Percentiles rank a stretch among this genome's conserved stretches.
Conservation (phyloP, 2,888 invertebrate genomes). For the Elaeidobius kamerunicus region DNA sequence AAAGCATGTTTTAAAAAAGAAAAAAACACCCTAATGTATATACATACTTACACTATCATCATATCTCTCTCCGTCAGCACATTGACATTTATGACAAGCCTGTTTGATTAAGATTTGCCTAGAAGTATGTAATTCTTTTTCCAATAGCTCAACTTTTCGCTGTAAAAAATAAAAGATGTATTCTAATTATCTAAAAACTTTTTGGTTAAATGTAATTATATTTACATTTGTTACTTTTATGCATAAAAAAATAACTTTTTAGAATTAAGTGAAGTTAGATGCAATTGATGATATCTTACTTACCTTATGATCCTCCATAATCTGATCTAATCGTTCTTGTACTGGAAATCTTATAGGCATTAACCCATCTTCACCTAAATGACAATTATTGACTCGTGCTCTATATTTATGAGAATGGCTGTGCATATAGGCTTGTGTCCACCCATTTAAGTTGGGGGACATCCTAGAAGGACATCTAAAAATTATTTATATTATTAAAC, state of each 20-base stretch:
- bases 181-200: no score
- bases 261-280: no score
- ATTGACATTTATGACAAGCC: constrained; percentile 53
- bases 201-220: no score
- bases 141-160: constrained; percentile 74
- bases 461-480: constrained; percentile 8
- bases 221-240: no score
- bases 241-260: no score
- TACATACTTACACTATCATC: constrained; percentile 60
- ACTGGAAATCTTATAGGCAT: constrained; percentile 68
- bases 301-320: constrained; percentile 78
- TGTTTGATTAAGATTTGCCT: constrained; percentile 69
- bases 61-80: constrained; percentile 52
- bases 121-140: constrained; percentile 74
- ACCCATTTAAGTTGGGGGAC: constrained; percentile 46
- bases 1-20: not conserved
- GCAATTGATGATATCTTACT: no score
- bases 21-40: not conserved
- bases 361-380: constrained; percentile 69
- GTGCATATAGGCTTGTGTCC: constrained; percentile 38
- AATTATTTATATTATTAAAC: not conserved
- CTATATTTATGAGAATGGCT: constrained; percentile 37
- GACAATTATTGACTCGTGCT: constrained; percentile 22
- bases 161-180: no score
- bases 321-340: constrained; percentile 76